Evolutionary conservation across 2,888 invertebrate species (phyloP), one percentile per base, ranked within the genome.

Genomic region (Pemphredon lugubris): DNA sequence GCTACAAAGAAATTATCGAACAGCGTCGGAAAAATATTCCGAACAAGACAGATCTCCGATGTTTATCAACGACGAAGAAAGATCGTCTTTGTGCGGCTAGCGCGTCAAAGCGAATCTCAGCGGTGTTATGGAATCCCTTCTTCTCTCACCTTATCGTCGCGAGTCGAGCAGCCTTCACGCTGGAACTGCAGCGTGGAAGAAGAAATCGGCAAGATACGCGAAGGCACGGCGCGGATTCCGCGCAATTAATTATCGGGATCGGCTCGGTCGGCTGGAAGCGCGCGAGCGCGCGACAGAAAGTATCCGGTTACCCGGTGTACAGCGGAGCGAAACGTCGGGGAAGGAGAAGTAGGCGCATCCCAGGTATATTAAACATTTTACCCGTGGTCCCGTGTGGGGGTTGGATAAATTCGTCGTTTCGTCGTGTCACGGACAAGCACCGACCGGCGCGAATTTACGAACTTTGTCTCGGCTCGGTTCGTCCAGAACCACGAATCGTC

Each of bases 241-340:
- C 54, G 79, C 81, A 84, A 86, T 86, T 84, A 84, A 85, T 86
- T 83, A 85, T 84, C 79, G 79, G 76, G 77, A 83, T 83, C 79
- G 74, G 79, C 54, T 54, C 11, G 73, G 58, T 20, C 51, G 50
- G 6, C n/a, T n/a, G n/a, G n/a, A n/a, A 32, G 65, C 69, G 72
- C 74, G 72, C 73, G 65, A 59, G 1, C 60, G 73, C 77, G 77
- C 79, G 73, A 73, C 75, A 50, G 73, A 86, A 85, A 85, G 86
- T 85, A 83, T 86, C 86, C 83, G 86, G 76, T 87, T 86, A 85
- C 81, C 66, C 34, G 67, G 47, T 63, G 50, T 51, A 59, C 75
- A 53, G 47, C 67, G 44, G 30, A 57, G 67, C 58, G 72, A 40
- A 63, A 26, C 51, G 51, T 14, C 14, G 42, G 45, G 30, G 42